These are phyloP conservation scores for Thaumatotibia leucotreta DNA, from an alignment of 1,140 invertebrate species.

Conservation along the genomic window DNA sequence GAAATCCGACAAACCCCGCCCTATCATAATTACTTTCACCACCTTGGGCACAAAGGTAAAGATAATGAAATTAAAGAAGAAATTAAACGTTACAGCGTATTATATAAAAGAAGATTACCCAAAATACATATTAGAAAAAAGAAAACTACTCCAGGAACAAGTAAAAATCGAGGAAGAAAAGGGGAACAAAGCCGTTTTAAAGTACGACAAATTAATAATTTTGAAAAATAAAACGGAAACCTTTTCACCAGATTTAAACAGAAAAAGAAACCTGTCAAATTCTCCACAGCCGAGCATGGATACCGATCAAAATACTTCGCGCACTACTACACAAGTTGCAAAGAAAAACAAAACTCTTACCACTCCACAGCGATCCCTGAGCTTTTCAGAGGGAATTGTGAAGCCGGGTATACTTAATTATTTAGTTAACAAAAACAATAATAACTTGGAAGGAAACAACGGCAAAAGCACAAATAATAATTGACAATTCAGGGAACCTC, in stretches of 20 bases:
- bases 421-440: no score
- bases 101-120: background rate
- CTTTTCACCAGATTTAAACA: background rate
- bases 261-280: background rate
- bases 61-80: background rate
- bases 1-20: background rate
- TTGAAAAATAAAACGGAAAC: background rate
- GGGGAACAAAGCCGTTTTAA: background rate
- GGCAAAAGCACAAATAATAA: no score
- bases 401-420: no score
- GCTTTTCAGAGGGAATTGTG: no score
- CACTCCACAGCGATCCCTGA: no score
- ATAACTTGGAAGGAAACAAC: no score
- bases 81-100: background rate
- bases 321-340: no score
- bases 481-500: no score
- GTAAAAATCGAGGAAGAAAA: background rate
- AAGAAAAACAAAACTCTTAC: no score
- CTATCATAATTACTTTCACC: background rate
- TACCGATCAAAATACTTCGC: no score
- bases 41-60: background rate
- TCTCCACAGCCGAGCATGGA: background rate
- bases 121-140: background rate
- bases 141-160: background rate
- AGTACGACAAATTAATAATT: background rate